phyloP scores from a whole-genome alignment of 2,888 invertebrate genomes.

The Metalampra italica region DNA sequence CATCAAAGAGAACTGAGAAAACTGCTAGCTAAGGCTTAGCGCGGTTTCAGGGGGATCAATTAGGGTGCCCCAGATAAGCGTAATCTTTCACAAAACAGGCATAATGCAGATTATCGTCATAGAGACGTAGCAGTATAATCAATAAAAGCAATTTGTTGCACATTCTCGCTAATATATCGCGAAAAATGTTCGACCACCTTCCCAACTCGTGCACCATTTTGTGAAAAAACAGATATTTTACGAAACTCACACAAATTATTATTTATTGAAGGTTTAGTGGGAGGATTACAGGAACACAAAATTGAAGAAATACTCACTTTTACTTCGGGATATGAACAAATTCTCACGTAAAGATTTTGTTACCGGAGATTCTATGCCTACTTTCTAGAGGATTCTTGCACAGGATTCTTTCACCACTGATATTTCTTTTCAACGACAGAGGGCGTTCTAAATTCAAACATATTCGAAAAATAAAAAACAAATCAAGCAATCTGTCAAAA shows the following conservation, averaged over 20 bases:
- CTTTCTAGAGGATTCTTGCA: slow-evolving; percentile 78
- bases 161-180: slow-evolving; percentile 43
- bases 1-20: slow-evolving; percentile 49
- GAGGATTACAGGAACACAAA: slow-evolving; percentile 24
- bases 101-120: slow-evolving; percentile 50
- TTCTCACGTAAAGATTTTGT: slow-evolving; percentile 77
- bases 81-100: slow-evolving; percentile 22
- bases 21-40: slow-evolving; percentile 26
- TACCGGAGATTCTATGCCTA: slow-evolving; percentile 75
- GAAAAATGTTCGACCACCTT: slow-evolving; percentile 39
- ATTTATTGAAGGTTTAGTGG: slow-evolving; percentile 16
- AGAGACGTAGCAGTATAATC: slow-evolving; percentile 63
- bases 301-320: slow-evolving; percentile 64
- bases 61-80: slow-evolving; percentile 24
- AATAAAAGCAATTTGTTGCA: slow-evolving; percentile 52
- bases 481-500: slow-evolving; percentile 21
- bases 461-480: slow-evolving; percentile 47
- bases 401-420: slow-evolving; percentile 72
- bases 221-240: slow-evolving; percentile 24
- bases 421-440: slow-evolving; percentile 51
- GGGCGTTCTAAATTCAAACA: slow-evolving; percentile 71
- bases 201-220: slow-evolving; percentile 42
- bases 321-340: slow-evolving; percentile 67
- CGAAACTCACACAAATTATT: slow-evolving; percentile 25
- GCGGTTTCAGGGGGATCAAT: slow-evolving; percentile 23